Base-by-base conservation (phyloP, 2,113 vertebrate genomes). In the Aplodontia rufa region DNA sequence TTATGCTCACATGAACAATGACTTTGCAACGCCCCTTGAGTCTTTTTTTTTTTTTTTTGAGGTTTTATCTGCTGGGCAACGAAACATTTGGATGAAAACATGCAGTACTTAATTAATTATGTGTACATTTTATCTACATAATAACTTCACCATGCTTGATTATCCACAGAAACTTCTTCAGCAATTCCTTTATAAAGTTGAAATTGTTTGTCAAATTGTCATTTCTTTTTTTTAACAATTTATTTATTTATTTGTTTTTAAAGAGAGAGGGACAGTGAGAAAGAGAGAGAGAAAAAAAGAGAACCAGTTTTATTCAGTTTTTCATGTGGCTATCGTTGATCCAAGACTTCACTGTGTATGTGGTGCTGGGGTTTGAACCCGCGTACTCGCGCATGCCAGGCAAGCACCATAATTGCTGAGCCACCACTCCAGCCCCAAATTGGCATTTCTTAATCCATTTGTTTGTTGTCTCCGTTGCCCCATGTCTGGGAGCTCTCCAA, bases 131-230 rank as follows among this genome's bases (percentile, higher is more conserved):
- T 95, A 49, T 55, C 84, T 47, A 93, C 22, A 68, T 51, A 78
- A 75, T 60, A 91, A 91, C 16, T 74, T 86, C 58, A 49, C 51
- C 45, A 66, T 75, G 90, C 78, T 51, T 90, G 64, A 91, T 87
- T 91, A 83, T 90, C 60, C 64, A 90, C 51, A 42, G 79, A 80
- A 86, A 85, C 74, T 62, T 60, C 8, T 45, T 55, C 71, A 74
- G 87, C 51, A 24, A 8, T 42, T 62, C 74, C 13, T 83, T 80
- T 58, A 53, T 55, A 74, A 10, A 11, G 24, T 66, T 82, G 69
- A 88, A 72, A 89, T 88, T 62, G 42, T 68, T 90, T 35, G 10
- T 86, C 55, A 83, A 17, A 85, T 22, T 40, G 37, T n/a, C 72
- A 83, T 53, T 49, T 76, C 42, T n/a, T 80, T 22, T 58, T 58